These are phyloP conservation scores for Diarsia mendica DNA, from an alignment of 2,888 invertebrate species.

Conservation along the genomic window DNA sequence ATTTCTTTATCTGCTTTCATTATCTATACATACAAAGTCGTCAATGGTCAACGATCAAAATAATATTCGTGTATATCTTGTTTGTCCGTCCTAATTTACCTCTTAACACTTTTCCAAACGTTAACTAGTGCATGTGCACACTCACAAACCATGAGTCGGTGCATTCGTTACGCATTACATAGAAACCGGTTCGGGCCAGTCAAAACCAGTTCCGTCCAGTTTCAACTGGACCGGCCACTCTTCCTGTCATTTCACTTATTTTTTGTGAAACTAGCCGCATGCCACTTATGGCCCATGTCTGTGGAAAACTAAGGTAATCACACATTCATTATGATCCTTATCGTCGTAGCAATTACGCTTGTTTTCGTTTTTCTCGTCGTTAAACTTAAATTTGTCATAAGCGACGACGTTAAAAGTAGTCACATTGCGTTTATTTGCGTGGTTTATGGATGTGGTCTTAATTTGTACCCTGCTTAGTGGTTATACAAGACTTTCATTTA, in stretches of 20 bases:
- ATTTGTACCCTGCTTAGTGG: slow-evolving; percentile 56
- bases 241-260: slow-evolving; percentile 81
- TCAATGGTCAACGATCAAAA: too few species aligned
- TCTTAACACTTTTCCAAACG: slow-evolving; percentile 46
- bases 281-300: slow-evolving; percentile 43
- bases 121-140: slow-evolving; percentile 60
- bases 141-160: slow-evolving; percentile 50
- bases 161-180: slow-evolving; percentile 62
- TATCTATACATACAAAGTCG: not conserved
- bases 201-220: slow-evolving; percentile 66
- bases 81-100: not conserved
- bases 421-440: slow-evolving; percentile 40
- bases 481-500: slow-evolving; percentile 48
- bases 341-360: slow-evolving; percentile 14
- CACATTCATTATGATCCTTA: slow-evolving; percentile 38
- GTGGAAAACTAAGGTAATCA: slow-evolving; percentile 42
- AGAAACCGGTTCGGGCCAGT: slow-evolving; percentile 70
- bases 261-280: slow-evolving; percentile 67
- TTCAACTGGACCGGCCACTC: slow-evolving; percentile 72
- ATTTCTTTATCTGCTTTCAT: not conserved
- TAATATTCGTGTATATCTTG: not conserved
- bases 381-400: slow-evolving; percentile 38
- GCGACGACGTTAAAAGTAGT: slow-evolving; percentile 26
- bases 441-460: slow-evolving; percentile 47
- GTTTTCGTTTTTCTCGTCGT: slow-evolving; percentile 32